These are phyloP conservation scores for Rhamphomyia laevipes DNA, from an alignment of 2,888 invertebrate genomes.

Conservation along the genomic window DNA sequence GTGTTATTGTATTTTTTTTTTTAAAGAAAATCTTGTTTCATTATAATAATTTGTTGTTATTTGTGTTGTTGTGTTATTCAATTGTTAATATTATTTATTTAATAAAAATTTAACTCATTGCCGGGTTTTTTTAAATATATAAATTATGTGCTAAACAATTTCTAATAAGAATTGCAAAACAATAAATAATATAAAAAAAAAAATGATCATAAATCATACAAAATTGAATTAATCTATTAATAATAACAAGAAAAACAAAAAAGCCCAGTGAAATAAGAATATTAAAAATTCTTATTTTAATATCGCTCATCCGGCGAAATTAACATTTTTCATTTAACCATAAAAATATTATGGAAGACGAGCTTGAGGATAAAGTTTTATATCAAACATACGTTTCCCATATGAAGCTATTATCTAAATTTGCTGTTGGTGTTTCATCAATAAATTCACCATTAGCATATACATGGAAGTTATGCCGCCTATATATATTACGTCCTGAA, in stretches of 20 bases:
- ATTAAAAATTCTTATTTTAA: neutral
- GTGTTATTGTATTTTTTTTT: too few relatives aligned
- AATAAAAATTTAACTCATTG: too few relatives aligned
- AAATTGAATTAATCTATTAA: neutral
- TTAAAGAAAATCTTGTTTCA: too few relatives aligned
- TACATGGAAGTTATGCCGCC: slow-evolving; percentile 65
- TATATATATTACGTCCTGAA: slow-evolving; percentile 71
- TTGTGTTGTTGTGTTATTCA: too few relatives aligned
- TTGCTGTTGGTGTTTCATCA: slow-evolving; percentile 61
- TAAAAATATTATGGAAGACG: slow-evolving; percentile 65
- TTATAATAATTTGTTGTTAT: too few relatives aligned
- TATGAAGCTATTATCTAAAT: slow-evolving; percentile 72
- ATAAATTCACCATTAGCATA: slow-evolving; percentile 63
- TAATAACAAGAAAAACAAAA: neutral
- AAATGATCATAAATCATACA: neutral
- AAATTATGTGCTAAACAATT: too few relatives aligned
- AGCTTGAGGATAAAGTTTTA: slow-evolving; percentile 76
- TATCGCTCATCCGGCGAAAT: neutral
- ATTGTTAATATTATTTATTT: too few relatives aligned
- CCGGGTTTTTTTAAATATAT: too few relatives aligned
- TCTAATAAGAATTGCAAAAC: too few relatives aligned
- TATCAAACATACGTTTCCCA: slow-evolving; percentile 80
- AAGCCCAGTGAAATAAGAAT: neutral
- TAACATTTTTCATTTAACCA: neutral
- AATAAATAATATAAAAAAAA: neutral